Conservation (phyloP, 2,797 vertebrate species). For the Thaleichthys pacificus region DNA sequence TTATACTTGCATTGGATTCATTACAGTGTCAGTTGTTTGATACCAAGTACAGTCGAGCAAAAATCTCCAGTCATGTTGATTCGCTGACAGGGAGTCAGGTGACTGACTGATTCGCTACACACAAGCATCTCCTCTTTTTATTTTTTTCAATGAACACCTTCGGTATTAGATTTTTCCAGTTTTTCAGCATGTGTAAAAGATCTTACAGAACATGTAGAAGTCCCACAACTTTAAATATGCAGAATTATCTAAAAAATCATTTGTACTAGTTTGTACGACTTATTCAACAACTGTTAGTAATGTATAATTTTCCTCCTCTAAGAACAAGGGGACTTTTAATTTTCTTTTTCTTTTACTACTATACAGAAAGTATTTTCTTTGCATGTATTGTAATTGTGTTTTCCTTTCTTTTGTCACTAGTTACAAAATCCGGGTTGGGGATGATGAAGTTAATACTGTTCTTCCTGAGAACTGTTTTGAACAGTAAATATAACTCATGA, state of each 20-base stretch:
- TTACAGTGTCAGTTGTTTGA: neutral
- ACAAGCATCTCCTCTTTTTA: neutral
- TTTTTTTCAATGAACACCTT: neutral
- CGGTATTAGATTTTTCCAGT: neutral
- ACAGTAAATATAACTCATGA: neutral
- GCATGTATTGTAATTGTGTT: neutral
- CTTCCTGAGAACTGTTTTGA: neutral
- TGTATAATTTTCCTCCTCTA: neutral
- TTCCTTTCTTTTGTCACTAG: neutral
- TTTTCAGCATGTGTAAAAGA: neutral
- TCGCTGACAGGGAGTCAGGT: too few species aligned
- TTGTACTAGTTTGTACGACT: neutral
- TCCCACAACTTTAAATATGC: neutral
- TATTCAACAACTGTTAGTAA: neutral
- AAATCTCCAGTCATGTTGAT: conserved; percentile 5
- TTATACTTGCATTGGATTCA: neutral
- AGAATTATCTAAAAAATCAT: neutral
- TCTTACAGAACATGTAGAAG: neutral
- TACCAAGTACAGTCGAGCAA: conserved; percentile 2
- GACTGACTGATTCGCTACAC: neutral
- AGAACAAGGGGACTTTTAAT: neutral
- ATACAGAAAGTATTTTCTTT: neutral
- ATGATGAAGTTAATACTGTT: neutral
- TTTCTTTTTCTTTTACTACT: neutral
- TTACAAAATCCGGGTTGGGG: neutral